phyloP scores from a whole-genome alignment of 2,888 invertebrate genomes.

The Stenchaetothrips biformis region DNA sequence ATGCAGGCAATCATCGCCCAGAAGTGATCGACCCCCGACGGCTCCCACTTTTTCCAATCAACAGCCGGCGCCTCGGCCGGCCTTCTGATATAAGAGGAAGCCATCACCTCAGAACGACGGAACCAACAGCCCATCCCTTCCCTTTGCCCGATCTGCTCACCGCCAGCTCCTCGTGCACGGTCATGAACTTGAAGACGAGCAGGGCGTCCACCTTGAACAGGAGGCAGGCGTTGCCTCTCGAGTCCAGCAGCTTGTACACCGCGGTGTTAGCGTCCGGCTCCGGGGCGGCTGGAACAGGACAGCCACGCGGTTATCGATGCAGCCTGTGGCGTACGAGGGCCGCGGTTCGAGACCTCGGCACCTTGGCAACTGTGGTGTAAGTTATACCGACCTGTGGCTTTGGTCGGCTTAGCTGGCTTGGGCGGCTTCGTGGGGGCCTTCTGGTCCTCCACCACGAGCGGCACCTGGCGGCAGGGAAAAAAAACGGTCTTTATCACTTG shows the following conservation, averaged over 20 bases:
- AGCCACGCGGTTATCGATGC: too few species aligned
- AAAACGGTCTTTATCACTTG: neutral
- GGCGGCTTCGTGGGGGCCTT: neutral
- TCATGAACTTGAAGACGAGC: constrained; percentile 62
- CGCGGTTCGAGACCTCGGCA: too few species aligned
- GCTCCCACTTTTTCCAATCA: too few species aligned
- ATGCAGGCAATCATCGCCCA: too few species aligned
- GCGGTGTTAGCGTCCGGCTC: neutral
- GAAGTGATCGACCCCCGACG: too few species aligned
- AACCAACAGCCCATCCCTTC: neutral
- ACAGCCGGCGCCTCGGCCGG: too few species aligned
- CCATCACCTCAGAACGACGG: neutral
- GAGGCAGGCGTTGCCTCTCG: constrained; percentile 66
- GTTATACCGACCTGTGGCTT: neutral
- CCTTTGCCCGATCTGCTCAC: constrained; percentile 41
- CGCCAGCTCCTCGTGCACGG: constrained; percentile 58
- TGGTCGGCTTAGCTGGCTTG: neutral
- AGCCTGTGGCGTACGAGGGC: too few species aligned
- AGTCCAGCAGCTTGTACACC: constrained; percentile 10
- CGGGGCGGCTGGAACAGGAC: neutral
- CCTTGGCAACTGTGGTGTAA: too few species aligned
- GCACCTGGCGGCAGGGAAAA: neutral
- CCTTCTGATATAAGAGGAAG: too few species aligned
- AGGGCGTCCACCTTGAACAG: constrained; percentile 71
- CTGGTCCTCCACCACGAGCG: neutral